Conservation (phyloP, 2,888 invertebrate species). For the Choristoneura rosaceana region DNA sequence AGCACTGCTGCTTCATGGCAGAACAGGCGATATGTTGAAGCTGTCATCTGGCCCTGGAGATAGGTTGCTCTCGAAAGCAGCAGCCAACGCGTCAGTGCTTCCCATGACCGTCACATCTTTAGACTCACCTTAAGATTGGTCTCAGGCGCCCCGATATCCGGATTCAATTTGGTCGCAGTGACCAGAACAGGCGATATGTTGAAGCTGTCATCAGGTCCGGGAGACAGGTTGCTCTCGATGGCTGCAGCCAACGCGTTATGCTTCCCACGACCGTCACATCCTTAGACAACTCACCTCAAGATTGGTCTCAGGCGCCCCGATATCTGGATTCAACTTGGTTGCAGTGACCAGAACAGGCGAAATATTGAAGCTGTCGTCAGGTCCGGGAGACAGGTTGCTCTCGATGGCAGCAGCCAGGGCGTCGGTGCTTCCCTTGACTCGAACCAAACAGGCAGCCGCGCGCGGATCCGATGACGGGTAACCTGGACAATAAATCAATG, state of each 20-base stretch:
- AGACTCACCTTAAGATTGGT: slow-evolving; percentile 65
- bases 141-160: slow-evolving; percentile 70
- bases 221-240: slow-evolving; percentile 67
- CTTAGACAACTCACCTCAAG: slow-evolving; percentile 59
- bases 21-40: slow-evolving; percentile 66
- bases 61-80: slow-evolving; percentile 68
- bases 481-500: slow-evolving; percentile 53
- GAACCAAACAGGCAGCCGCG: slow-evolving; percentile 67
- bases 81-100: slow-evolving; percentile 56
- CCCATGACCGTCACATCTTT: slow-evolving; percentile 60
- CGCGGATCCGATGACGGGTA: slow-evolving; percentile 64
- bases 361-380: slow-evolving; percentile 74
- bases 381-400: slow-evolving; percentile 68
- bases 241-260: slow-evolving; percentile 61
- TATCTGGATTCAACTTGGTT: slow-evolving; percentile 63
- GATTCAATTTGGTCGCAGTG: slow-evolving; percentile 64
- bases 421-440: slow-evolving; percentile 58
- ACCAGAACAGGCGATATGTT: slow-evolving; percentile 73
- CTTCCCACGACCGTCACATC: slow-evolving; percentile 61
- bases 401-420: slow-evolving; percentile 67
- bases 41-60: slow-evolving; percentile 70
- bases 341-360: slow-evolving; percentile 69
- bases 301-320: slow-evolving; percentile 74
- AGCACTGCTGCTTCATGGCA: too few relatives aligned
- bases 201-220: slow-evolving; percentile 73